Percentiles rank a stretch among this genome's conserved stretches.
Evolutionary conservation across 2,888 invertebrate species (phyloP).

Genomic region (Eulithis prunata): DNA sequence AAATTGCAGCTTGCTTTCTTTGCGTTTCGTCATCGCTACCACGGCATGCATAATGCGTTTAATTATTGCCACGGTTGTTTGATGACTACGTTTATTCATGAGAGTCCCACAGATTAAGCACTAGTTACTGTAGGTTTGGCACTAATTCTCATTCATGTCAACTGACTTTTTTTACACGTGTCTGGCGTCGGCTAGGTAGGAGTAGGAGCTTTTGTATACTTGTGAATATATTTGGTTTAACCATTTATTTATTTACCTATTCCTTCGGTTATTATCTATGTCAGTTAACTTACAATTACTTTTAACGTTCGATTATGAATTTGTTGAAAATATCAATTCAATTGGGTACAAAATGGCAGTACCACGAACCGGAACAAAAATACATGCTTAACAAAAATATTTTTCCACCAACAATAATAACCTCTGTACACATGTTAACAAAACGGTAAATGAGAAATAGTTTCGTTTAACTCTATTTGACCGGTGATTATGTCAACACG

Average conservation of each 20-base stretch:
- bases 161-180: conserved; percentile 39
- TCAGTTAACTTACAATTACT: background rate
- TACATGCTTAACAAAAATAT: background rate
- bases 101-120: conserved; percentile 25
- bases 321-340: background rate
- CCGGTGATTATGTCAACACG: conserved; percentile 79
- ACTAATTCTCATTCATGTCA: conserved; percentile 52
- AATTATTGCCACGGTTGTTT: conserved; percentile 64
- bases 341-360: background rate
- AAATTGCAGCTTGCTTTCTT: conserved; percentile 62
- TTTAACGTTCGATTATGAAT: background rate
- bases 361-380: background rate
- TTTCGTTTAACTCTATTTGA: conserved; percentile 71
- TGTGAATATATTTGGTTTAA: conserved; percentile 13
- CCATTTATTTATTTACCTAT: background rate
- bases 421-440: conserved; percentile 22
- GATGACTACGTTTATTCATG: conserved; percentile 65
- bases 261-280: background rate
- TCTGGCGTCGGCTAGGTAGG: conserved; percentile 29
- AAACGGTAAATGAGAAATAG: conserved; percentile 60
- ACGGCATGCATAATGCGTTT: conserved; percentile 65
- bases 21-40: conserved; percentile 62
- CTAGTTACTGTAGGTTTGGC: conserved; percentile 40
- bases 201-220: conserved; percentile 12
- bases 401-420: conserved; percentile 4